phyloP scores from a whole-genome alignment of 1,140 invertebrate genomes.

The Teleopsis dalmanni region DNA sequence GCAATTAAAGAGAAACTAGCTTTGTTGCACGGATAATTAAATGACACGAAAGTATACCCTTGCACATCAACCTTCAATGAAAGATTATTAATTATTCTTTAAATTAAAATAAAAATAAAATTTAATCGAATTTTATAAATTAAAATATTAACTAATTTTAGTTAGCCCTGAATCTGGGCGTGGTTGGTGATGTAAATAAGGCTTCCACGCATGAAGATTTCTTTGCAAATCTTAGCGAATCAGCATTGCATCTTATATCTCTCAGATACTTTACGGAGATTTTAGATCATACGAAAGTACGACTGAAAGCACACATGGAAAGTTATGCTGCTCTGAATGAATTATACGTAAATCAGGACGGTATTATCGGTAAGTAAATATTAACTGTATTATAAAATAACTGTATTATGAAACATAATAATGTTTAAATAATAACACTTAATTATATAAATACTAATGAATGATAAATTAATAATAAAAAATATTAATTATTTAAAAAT shows the following conservation, averaged over 20 bases:
- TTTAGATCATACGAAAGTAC: conserved; percentile 30
- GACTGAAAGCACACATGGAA: conserved; percentile 24
- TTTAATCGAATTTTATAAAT: not conserved
- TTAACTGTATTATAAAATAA: not conserved
- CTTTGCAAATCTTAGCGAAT: conserved; percentile 39
- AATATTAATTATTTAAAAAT: too few relatives aligned
- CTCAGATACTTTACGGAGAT: conserved; percentile 34
- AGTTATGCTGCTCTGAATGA: conserved; percentile 35
- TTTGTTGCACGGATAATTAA: too few relatives aligned
- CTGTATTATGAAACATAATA: not conserved
- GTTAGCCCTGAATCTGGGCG: conserved; percentile 34
- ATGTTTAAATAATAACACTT: not conserved
- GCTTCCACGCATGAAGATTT: conserved; percentile 44
- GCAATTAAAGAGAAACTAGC: too few relatives aligned
- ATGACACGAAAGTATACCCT: too few relatives aligned
- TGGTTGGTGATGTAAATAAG: conserved; percentile 36
- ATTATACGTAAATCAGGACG: conserved; percentile 37
- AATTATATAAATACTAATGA: not conserved
- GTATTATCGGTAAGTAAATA: conserved; percentile 23
- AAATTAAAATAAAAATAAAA: too few relatives aligned
- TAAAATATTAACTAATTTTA: conserved; percentile 8
- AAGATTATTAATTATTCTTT: too few relatives aligned
- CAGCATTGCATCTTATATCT: conserved; percentile 30
- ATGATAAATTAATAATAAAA: too few relatives aligned
- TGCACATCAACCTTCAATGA: too few relatives aligned